Base-by-base conservation (phyloP, 2,888 invertebrate genomes). In the Eustalomyia histrio region DNA sequence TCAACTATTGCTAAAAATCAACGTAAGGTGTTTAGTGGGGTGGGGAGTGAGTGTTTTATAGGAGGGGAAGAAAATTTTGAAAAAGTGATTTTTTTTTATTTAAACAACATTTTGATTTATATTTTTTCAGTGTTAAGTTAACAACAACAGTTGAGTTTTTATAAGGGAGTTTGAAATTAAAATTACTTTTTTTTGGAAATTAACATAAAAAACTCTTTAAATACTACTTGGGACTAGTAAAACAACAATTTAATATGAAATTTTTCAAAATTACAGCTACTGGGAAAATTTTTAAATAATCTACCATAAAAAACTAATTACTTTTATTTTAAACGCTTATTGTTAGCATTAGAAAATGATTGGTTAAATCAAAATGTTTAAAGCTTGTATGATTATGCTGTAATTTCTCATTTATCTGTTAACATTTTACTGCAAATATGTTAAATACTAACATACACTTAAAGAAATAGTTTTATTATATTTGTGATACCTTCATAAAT, bases 1-100 rank as follows among this genome's bases (percentile, higher is more conserved):
- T 58, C 29, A 71, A 58, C 52, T 68, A 55, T 67, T 67, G 52
- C 67, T 80, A 76, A 39, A 68, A 76, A 69, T n/a, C 24, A 76
- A 69, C 35, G 61, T 76, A 57, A 68, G 50, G 57, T 68, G 68
- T 74, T 58, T 68, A 35, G 50, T 52, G 29, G 29, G 29, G 3
- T 4, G 29, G 29, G 29, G 7, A 29, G 76, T 72, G 58, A 60
- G 76, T 76, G 64, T 75, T 43, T 53, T 29, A 29, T 29, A 50
- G 52, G 33, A 73, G 68, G 33, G 43, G 18, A 47, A 61, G 68
- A 7, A 61, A 67, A 47, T 72, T 69, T 72, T 29, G 17, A 52
- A 65, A 57, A 53, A 14, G 43, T 14, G 53, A 60, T 24, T 53
- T 53, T 33, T 79, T 64, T 63, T 53, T 43, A 10, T 43, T n/a